Evolutionary conservation across 2,113 vertebrate genomes (phyloP), one percentile per base, ranked within the genome.

Genomic region (Columba janthina): DNA sequence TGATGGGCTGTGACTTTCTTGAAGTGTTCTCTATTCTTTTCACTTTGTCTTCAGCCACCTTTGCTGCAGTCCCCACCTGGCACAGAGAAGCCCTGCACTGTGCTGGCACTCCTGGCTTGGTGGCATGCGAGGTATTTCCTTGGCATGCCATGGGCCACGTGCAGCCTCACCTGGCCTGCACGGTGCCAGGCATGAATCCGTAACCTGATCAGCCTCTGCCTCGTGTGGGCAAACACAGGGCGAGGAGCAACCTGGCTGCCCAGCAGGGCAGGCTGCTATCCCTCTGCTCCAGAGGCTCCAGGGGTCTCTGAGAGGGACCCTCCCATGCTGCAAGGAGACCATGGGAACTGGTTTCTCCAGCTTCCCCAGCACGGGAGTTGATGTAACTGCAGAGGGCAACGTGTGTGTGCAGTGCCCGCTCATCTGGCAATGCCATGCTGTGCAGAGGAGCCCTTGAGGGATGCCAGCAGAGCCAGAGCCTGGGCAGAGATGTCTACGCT

Each of bases 71-170:
- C 24, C 18, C 24, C 0, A 0, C 70, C 60, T 88, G 83, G 67
- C 75, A 83, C 0, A 6, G 29, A 36, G 56, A 18, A 92, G 46
- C n/a, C 67, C 54, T 38, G 53, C 1, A 8, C 8, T 20, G 75
- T 0, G 1, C 67, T 60, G 76, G 32, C 60, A 34, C 60, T 50
- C n/a, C 46, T 29, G 51, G 40, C 69, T 83, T 74, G 72, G 79
- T 94, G 94, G 86, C 93, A 94, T 74, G 83, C n/a, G 6, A 92
- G 57, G 89, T 80, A 97, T 96, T 95, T 3, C 4, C 72, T 84
- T 94, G 94, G 94, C 90, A 12, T 85, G 82, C 90, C 0, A 0
- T 40, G 51, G 42, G 71, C 78, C 78, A 90, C 29, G 70, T 92
- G 92, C 86, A 93, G 60, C 83, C 69, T 82, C 79, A 94, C 86